A percentile compares a stretch with the other conserved stretches of the same genome.
These are phyloP conservation scores for Pentamera pediparva DNA, from an alignment of 53 echinoderm and acorn worm species.

Conservation along the genomic window DNA sequence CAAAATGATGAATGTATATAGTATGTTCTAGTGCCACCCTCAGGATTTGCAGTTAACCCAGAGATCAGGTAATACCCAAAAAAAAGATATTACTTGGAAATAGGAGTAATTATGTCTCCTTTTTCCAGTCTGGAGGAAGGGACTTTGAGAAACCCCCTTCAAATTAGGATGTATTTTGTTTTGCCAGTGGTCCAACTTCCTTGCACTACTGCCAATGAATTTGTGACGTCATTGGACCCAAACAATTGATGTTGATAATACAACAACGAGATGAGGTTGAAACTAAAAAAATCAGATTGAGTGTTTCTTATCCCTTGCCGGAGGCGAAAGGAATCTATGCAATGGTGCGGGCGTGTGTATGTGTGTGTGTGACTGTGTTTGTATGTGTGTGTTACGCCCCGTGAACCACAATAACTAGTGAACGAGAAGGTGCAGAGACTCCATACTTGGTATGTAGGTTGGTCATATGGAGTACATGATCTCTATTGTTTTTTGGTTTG, in stretches of 20 bases:
- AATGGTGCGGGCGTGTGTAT: neutral
- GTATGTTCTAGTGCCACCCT: too few species aligned
- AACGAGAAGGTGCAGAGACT: neutral
- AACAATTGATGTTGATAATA: too few species aligned
- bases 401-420: neutral
- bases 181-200: neutral
- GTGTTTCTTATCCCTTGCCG: too few species aligned
- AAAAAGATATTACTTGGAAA: neutral
- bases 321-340: neutral
- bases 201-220: neutral
- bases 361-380: neutral
- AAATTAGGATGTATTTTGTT: neutral
- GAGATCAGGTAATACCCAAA: neutral
- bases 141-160: too few species aligned
- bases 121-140: too few species aligned
- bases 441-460: neutral
- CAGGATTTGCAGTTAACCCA: neutral
- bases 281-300: too few species aligned
- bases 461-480: too few species aligned
- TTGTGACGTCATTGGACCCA: too few species aligned
- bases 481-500: neutral
- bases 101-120: neutral
- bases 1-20: too few species aligned
- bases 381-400: neutral
- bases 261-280: too few species aligned